Evolutionary conservation across 2,888 invertebrate species (phyloP).

Genomic region (Synanthedon tipuliformis): DNA sequence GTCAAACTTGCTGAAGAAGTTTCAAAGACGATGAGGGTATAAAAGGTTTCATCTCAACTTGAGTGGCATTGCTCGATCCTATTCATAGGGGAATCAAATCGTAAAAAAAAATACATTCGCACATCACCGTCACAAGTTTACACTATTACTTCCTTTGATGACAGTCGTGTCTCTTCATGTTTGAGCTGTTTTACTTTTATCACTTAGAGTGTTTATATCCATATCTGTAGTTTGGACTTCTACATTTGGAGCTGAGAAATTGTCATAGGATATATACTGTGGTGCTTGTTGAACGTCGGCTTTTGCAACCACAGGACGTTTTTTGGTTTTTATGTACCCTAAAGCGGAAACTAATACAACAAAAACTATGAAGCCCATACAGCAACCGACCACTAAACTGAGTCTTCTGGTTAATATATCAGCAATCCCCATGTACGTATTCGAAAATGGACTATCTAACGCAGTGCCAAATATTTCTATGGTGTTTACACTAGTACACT

Average conservation of each 20-base stretch:
- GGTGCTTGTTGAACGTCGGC: constrained; percentile 77
- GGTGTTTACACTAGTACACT: constrained; percentile 82
- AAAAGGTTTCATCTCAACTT: constrained; percentile 30
- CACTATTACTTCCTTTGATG: not conserved
- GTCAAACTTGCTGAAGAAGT: constrained; percentile 42
- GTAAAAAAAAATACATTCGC: constrained; percentile 17
- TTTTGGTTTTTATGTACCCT: constrained; percentile 87
- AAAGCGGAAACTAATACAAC: constrained; percentile 85
- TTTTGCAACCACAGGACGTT: constrained; percentile 81
- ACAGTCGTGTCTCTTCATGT: constrained; percentile 26
- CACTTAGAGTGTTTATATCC: constrained; percentile 58
- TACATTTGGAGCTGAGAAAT: constrained; percentile 48
- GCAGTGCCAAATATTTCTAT: constrained; percentile 77
- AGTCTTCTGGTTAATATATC: constrained; percentile 84
- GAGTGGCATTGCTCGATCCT: constrained; percentile 28
- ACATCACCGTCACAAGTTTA: not conserved
- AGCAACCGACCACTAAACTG: constrained; percentile 87
- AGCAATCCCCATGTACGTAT: constrained; percentile 77
- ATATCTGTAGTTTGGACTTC: constrained; percentile 55
- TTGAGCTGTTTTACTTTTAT: constrained; percentile 46
- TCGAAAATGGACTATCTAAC: constrained; percentile 67
- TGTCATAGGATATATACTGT: constrained; percentile 82
- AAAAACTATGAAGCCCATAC: constrained; percentile 87
- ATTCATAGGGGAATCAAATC: constrained; percentile 34
- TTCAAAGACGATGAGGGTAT: constrained; percentile 36